A percentile compares a stretch with the other conserved stretches of the same genome.
These are phyloP conservation scores for Drosophila parvula DNA, from an alignment of 1,140 invertebrate species.

Conservation along the genomic window DNA sequence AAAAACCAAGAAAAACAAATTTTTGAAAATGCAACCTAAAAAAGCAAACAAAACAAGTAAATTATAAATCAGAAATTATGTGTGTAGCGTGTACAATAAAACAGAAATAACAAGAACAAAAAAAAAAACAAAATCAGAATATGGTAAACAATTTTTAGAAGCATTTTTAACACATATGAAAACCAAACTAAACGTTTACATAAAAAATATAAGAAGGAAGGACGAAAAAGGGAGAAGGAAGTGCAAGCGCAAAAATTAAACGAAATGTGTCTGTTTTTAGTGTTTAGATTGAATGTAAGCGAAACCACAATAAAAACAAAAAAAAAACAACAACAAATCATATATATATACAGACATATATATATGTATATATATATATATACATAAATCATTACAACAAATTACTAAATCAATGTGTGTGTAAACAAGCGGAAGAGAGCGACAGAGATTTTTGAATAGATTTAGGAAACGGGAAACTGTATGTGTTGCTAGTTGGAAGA, in stretches of 20 bases:
- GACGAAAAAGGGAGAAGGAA: conserved; percentile 1
- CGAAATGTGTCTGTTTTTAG: conserved; percentile 79
- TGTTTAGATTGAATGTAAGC: conserved; percentile 70
- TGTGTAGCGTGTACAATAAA: conserved; percentile 77
- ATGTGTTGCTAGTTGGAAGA: conserved; percentile 4
- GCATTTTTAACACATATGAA: conserved; percentile 75
- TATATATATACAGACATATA: conserved; percentile 25
- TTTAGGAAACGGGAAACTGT: conserved; percentile 3
- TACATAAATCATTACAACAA: conserved; percentile 38
- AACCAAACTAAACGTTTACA: conserved; percentile 60
- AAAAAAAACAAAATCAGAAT: conserved; percentile 42
- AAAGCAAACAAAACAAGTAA: conserved; percentile 35
- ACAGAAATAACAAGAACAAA: conserved; percentile 37
- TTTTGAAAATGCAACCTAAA: conserved; percentile 63
- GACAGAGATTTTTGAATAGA: conserved; percentile 30
- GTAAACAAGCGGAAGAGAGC: conserved; percentile 27
- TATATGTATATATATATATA: conserved; percentile 27
- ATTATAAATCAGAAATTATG: conserved; percentile 51
- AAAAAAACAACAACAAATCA: conserved; percentile 33
- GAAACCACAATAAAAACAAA: conserved; percentile 51
- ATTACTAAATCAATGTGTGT: conserved; percentile 43
- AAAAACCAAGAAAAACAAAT: conserved; percentile 44
- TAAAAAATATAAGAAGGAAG: conserved; percentile 13
- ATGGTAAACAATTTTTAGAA: conserved; percentile 80
- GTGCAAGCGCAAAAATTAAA: conserved; percentile 49